These are phyloP conservation scores for Sphaerophoria rueppellii DNA, from an alignment of 2,888 invertebrate species.

Conservation along the genomic window DNA sequence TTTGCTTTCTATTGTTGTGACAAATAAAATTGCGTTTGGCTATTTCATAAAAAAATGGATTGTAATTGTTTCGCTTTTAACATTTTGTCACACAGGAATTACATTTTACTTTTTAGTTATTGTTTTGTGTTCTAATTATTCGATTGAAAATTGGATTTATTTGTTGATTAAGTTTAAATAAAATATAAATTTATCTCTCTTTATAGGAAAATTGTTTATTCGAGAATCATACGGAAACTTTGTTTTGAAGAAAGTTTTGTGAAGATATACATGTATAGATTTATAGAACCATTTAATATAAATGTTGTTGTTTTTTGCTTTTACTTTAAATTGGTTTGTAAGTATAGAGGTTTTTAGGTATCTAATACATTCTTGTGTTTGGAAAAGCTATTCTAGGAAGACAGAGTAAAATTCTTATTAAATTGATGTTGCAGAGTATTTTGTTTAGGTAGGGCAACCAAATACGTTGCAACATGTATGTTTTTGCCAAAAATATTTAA, in stretches of 20 bases:
- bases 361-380: not conserved
- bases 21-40: constrained; percentile 5
- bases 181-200: not conserved
- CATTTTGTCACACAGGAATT: constrained; percentile 23
- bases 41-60: constrained; percentile 18
- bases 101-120: not conserved
- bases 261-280: not conserved
- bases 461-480: not conserved
- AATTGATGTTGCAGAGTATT: not conserved
- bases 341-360: not conserved
- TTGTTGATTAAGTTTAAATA: not conserved
- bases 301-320: constrained; percentile 19
- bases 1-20: constrained; percentile 44
- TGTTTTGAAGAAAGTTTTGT: constrained; percentile 11
- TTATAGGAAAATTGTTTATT: not conserved
- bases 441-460: not conserved
- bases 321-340: constrained; percentile 19
- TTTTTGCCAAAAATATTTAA: not conserved
- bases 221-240: not conserved
- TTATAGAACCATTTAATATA: constrained; percentile 37
- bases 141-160: constrained; percentile 6
- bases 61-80: not conserved
- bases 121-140: constrained; percentile 1
- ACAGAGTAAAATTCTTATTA: not conserved
- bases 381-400: constrained; percentile 33